phyloP scores from a whole-genome alignment of 1,140 invertebrate genomes.

The Matsumurasca onukii region DNA sequence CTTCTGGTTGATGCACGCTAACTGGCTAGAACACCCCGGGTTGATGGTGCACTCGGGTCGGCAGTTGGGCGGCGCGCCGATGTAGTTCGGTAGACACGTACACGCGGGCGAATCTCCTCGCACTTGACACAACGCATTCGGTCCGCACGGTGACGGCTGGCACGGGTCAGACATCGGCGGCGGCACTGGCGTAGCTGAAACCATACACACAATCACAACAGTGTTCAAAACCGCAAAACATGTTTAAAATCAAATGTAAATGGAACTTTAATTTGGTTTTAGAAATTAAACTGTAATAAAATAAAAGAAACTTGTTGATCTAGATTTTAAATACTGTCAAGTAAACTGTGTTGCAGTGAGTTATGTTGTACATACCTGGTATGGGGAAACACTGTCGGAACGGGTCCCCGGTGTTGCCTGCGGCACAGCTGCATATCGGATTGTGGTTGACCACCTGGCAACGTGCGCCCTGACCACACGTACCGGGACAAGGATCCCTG shows the following conservation, averaged over 20 bases:
- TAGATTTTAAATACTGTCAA: too few species aligned
- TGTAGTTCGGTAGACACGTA: conserved; percentile 48
- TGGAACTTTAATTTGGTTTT: neutral
- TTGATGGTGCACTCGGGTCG: conserved; percentile 74
- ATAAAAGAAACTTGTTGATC: too few species aligned
- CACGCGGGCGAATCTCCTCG: conserved; percentile 53
- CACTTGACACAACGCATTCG: conserved; percentile 57
- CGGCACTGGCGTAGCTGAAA: conserved; percentile 39
- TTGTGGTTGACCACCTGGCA: conserved; percentile 70
- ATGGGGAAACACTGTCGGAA: conserved; percentile 53
- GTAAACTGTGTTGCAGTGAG: too few species aligned
- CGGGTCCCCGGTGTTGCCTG: conserved; percentile 56
- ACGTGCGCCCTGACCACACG: conserved; percentile 72
- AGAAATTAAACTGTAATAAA: too few species aligned
- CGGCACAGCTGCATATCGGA: conserved; percentile 57
- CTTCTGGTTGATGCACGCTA: conserved; percentile 69
- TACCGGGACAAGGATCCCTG: conserved; percentile 73
- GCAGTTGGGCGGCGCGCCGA: conserved; percentile 67
- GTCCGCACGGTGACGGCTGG: conserved; percentile 59
- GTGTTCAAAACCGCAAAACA: too few species aligned
- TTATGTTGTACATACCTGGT: conserved; percentile 41
- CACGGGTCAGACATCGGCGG: conserved; percentile 56
- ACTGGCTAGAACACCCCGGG: conserved; percentile 68
- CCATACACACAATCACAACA: neutral
- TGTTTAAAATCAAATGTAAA: neutral